A percentile compares a stretch with the other conserved stretches of the same genome.
These are phyloP conservation scores for Drosophila triauraria DNA, from an alignment of 1,140 invertebrate genomes.

Conservation along the genomic window DNA sequence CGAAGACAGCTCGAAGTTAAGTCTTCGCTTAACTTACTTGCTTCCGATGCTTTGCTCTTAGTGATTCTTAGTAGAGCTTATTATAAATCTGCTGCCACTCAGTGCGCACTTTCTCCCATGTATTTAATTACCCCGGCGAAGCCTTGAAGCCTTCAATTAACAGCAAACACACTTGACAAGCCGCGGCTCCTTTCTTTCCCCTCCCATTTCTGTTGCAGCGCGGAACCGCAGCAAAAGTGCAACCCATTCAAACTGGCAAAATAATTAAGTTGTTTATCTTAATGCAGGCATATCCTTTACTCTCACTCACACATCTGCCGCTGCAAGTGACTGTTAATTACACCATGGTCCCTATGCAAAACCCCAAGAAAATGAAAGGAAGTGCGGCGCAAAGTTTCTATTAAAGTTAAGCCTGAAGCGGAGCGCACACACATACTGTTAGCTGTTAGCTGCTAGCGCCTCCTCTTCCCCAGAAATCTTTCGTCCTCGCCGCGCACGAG, in stretches of 20 bases:
- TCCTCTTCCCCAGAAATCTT: neutral
- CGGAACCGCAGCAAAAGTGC: slow-evolving; percentile 58
- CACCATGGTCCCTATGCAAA: slow-evolving; percentile 73
- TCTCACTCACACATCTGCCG: slow-evolving; percentile 24
- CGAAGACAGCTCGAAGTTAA: neutral
- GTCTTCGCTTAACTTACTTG: neutral
- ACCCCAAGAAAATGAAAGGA: slow-evolving; percentile 32
- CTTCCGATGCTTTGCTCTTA: neutral
- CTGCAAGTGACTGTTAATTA: slow-evolving; percentile 81
- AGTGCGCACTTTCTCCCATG: slow-evolving; percentile 10
- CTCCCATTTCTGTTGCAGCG: slow-evolving; percentile 1
- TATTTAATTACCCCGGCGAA: slow-evolving; percentile 66
- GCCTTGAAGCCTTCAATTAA: slow-evolving; percentile 52
- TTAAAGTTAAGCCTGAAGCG: slow-evolving; percentile 57
- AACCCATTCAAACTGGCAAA: slow-evolving; percentile 47
- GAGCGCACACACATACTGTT: slow-evolving; percentile 18
- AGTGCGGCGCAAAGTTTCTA: slow-evolving; percentile 73
- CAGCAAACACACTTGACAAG: slow-evolving; percentile 23
- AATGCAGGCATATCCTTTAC: slow-evolving; percentile 65
- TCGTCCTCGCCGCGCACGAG: neutral
- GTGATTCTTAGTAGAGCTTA: neutral
- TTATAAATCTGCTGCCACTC: slow-evolving; percentile 14
- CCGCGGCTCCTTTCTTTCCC: slow-evolving; percentile 29
- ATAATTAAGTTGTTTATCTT: slow-evolving; percentile 83
- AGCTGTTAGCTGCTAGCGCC: neutral